These are phyloP conservation scores for Psix sp. DNA, from an alignment of 1,140 invertebrate species.

Conservation along the genomic window DNA sequence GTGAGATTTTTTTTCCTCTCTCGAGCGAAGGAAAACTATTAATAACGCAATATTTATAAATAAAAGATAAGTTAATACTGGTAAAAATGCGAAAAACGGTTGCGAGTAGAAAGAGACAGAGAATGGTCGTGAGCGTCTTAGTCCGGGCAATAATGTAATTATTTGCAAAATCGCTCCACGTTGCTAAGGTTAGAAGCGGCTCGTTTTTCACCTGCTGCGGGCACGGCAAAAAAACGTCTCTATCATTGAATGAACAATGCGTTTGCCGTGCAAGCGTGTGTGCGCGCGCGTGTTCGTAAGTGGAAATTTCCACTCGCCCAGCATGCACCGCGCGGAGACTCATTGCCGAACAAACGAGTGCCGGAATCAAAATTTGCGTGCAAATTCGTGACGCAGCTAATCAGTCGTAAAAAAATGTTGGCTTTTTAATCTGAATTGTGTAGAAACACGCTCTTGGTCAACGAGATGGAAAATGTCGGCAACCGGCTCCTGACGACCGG, in stretches of 20 bases:
- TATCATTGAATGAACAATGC: slow-evolving; percentile 16
- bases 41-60: slow-evolving; percentile 3
- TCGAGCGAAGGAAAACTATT: no score
- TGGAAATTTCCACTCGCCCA: slow-evolving; percentile 62
- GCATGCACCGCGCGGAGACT: neutral
- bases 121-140: neutral
- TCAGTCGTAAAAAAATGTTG: neutral
- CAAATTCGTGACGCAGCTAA: neutral
- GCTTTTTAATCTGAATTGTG: no score
- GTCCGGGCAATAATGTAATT: slow-evolving; percentile 5
- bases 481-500: slow-evolving; percentile 14
- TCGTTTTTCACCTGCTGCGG: slow-evolving; percentile 30
- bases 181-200: slow-evolving; percentile 19
- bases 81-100: neutral
- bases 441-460: no score
- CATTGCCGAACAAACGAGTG: neutral
- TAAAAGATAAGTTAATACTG: neutral
- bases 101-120: neutral
- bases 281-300: slow-evolving; percentile 24
- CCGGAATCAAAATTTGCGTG: neutral
- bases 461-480: slow-evolving; percentile 1
- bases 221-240: slow-evolving; percentile 12
- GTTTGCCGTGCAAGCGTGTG: neutral
- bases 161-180: slow-evolving; percentile 27
- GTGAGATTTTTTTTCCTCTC: no score